Conservation (phyloP, 2,797 vertebrate genomes). For the Prunella strophiata region DNA sequence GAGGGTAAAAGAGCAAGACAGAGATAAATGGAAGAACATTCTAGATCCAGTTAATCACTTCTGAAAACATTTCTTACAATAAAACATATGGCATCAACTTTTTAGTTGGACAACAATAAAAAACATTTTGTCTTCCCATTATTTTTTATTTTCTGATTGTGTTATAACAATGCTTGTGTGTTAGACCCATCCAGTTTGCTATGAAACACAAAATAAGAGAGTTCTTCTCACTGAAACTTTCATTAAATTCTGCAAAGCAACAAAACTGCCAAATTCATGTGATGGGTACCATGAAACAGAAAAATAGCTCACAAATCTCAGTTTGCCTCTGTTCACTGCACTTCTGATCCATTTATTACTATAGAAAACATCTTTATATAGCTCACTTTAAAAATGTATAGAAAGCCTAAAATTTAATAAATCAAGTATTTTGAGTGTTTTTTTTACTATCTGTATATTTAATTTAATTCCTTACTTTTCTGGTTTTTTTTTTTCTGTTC, state of each 20-base stretch:
- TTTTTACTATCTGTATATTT: not conserved
- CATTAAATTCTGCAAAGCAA: not conserved
- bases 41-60: not conserved
- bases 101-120: not conserved
- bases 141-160: not conserved
- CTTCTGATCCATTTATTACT: not conserved
- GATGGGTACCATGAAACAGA: not conserved
- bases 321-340: not conserved
- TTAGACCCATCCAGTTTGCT: not conserved
- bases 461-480: not conserved
- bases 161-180: fast-evolving
- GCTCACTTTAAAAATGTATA: not conserved
- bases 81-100: not conserved
- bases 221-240: not conserved
- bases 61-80: not conserved
- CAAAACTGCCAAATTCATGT: fast-evolving
- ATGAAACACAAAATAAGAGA: not conserved
- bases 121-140: not conserved
- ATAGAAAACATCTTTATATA: not conserved
- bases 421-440: not conserved
- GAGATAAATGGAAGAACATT: not conserved
- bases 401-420: not conserved
- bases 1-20: not conserved
- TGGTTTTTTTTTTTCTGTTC: not conserved
- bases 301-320: not conserved